These are phyloP conservation scores for Siphlonurus alternatus DNA, from an alignment of 2,888 invertebrate genomes.

Conservation along the genomic window DNA sequence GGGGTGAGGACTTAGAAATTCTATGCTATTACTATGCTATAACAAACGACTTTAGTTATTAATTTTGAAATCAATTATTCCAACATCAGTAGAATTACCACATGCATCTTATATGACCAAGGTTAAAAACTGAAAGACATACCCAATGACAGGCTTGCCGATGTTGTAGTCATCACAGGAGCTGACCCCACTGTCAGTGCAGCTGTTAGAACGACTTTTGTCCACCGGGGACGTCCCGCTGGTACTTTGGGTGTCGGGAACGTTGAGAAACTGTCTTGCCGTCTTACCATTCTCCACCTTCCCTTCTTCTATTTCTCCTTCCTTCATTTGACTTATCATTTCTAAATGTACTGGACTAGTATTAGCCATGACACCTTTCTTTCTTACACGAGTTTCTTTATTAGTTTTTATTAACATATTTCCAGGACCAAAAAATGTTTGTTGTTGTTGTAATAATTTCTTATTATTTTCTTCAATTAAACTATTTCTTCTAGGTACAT, in stretches of 20 bases:
- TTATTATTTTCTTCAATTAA: background rate
- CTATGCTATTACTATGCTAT: no score
- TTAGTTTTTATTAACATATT: no score
- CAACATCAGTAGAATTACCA: no score
- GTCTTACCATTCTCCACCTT: background rate
- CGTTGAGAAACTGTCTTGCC: background rate
- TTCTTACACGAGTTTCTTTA: background rate
- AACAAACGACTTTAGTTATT: no score
- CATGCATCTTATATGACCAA: no score
- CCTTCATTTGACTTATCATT: no score
- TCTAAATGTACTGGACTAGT: no score
- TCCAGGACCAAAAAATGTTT: no score
- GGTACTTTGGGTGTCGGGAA: background rate
- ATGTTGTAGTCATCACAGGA: slow-evolving; percentile 43
- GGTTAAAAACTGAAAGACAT: no score
- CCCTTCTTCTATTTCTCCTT: slow-evolving; percentile 1
- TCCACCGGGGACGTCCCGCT: slow-evolving; percentile 12
- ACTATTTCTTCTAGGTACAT: background rate
- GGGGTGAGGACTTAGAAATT: no score
- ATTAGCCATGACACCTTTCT: background rate
- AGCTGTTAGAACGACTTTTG: slow-evolving; percentile 32
- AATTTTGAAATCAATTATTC: no score
- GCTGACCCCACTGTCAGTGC: slow-evolving; percentile 67
- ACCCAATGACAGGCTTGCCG: slow-evolving; percentile 41
- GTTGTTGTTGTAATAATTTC: no score